Evolutionary conservation across 1,140 invertebrate genomes (phyloP), one percentile per base, ranked within the genome.

Genomic region (Argopecten irradians): DNA sequence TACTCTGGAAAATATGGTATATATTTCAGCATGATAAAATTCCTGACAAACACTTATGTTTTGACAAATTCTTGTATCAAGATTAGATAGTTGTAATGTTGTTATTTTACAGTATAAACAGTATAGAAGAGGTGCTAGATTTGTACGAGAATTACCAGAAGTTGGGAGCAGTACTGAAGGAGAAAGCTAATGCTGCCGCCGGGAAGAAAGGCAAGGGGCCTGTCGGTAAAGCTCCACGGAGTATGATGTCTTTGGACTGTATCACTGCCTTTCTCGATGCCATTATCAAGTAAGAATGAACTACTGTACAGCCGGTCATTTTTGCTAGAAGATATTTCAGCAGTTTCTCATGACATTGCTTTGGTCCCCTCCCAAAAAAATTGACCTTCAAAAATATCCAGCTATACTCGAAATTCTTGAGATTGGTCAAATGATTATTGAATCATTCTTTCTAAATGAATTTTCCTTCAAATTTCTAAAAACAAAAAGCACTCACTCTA

Each of bases 141-240:
- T 85, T 95, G 41, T 94, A 91, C 91, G 90, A 91, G 32, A 94
- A 94, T 39, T 91, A 94, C 84, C 85, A 91, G 7, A 93, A 94
- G 83, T 88, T 95, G 33, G 89, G 89, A 89, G 91, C 92, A 43
- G 89, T 95, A 28, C 34, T 95, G 71, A 92, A 92, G 39, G 93
- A 94, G 35, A 95, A 94, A 86, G 83, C 91, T 13, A 87, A 82
- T 84, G 90, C 89, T 33, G 90, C 86, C 34, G 91, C 88, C 28
- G 93, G 93, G 0, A 95, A 94, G 89, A 94, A 94, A 88, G 92
- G 90, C 0, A 92, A 92, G 46, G 32, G 86, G 7, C 36, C 91
- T 5, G 46, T 87, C 19, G 34, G 35, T 7, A 94, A 92, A 88
- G 85, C 87, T 7, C 90, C 93, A 5, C 90, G 88, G 19, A 94